A percentile compares a stretch with the other conserved stretches of the same genome.
Conservation (phyloP, 2,797 vertebrate species). For the Fringilla coelebs region DNA sequence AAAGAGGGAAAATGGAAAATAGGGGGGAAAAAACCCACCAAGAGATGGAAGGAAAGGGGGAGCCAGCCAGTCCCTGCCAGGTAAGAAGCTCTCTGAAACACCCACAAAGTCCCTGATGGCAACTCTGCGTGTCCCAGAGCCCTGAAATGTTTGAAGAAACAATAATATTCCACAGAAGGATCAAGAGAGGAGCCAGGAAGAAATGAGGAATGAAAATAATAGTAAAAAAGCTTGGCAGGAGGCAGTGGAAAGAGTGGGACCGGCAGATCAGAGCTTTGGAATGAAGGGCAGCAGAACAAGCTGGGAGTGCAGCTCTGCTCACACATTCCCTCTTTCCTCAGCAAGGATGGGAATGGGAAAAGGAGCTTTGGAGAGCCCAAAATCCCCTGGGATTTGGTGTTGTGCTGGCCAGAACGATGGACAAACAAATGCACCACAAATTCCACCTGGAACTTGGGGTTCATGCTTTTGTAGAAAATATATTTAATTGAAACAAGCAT, state of each 20-base stretch:
- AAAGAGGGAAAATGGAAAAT: neutral
- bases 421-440: neutral
- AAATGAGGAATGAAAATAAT: neutral
- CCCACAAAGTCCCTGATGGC: neutral
- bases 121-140: neutral
- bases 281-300: neutral
- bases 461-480: rapidly evolving
- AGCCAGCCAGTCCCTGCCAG: neutral
- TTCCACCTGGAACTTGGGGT: neutral
- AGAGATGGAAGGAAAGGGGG: neutral
- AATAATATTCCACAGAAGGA: neutral
- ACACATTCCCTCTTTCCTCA: neutral
- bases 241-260: neutral
- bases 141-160: neutral
- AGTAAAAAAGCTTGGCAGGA: neutral
- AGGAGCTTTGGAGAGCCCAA: neutral
- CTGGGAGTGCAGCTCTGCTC: neutral
- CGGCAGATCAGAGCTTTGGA: neutral
- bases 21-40: neutral
- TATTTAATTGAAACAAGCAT: neutral
- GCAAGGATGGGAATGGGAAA: neutral
- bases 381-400: neutral
- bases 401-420: neutral
- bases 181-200: neutral
- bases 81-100: neutral